A percentile compares a stretch with the other conserved stretches of the same genome.
Evolutionary conservation across 2,797 vertebrate genomes (phyloP).

Genomic region (Pangasius krempfi): DNA sequence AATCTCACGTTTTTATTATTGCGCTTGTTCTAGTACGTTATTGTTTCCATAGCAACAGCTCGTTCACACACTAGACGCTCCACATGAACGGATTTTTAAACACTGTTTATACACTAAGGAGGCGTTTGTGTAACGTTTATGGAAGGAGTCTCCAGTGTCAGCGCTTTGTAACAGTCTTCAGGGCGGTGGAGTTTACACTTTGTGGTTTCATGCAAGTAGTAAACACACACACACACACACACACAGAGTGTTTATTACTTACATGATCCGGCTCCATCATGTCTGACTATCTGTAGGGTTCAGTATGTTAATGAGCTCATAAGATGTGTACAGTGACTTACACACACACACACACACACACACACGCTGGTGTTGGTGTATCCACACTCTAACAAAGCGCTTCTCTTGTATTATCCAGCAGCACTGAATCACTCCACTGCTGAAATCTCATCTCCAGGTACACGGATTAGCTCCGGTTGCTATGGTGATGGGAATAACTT

Average conservation of each 20-base stretch:
- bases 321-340: background rate
- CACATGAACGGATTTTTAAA: background rate
- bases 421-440: background rate
- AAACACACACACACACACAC: background rate
- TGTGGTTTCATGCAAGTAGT: background rate
- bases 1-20: background rate
- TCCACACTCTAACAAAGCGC: conserved; percentile 3
- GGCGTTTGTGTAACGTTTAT: background rate
- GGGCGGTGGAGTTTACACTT: background rate
- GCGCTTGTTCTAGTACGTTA: background rate
- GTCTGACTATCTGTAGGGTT: background rate
- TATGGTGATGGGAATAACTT: conserved; percentile 4
- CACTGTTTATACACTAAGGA: background rate
- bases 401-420: conserved; percentile 26
- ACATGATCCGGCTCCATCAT: background rate
- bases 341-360: background rate
- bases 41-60: background rate
- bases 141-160: background rate
- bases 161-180: background rate
- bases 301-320: background rate
- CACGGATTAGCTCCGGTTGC: background rate
- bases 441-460: background rate
- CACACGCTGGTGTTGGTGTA: background rate
- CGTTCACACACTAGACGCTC: background rate
- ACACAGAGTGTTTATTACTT: background rate